Conservation (phyloP, 2,797 vertebrate species). For the Acipenser transmontanus region DNA sequence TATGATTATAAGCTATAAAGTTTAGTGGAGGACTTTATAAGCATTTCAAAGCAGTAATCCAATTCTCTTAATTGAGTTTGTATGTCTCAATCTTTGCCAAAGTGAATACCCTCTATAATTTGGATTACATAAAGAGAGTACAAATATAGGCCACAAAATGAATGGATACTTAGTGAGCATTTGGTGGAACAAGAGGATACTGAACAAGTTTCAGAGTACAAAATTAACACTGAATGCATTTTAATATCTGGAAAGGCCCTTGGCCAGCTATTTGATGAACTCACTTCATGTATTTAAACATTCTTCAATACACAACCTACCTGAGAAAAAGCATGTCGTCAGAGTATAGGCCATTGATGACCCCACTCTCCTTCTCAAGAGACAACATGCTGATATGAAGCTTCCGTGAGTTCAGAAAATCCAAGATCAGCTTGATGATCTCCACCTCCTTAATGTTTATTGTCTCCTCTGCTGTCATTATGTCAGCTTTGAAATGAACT, state of each 20-base stretch:
- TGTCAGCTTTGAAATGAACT: constrained; percentile 53
- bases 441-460: constrained; percentile 93
- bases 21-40: too few relatives aligned
- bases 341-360: constrained; percentile 94
- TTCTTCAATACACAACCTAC: constrained; percentile 46
- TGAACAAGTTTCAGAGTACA: background rate
- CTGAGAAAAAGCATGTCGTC: constrained; percentile 98
- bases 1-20: too few relatives aligned
- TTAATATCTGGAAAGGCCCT: too few relatives aligned
- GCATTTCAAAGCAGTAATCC: too few relatives aligned
- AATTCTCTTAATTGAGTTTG: background rate
- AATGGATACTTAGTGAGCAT: background rate
- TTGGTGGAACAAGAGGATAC: background rate
- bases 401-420: constrained; percentile 89
- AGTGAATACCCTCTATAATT: background rate
- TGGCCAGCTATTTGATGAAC: too few relatives aligned
- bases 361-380: constrained; percentile 89
- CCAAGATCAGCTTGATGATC: constrained; percentile 90
- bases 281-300: too few relatives aligned
- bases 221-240: background rate
- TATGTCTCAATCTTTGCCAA: background rate
- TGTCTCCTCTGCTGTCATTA: constrained; percentile 92
- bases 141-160: background rate
- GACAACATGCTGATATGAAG: constrained; percentile 96
- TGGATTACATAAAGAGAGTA: background rate